Evolutionary conservation across 2,888 invertebrate species (phyloP).

Genomic region (Nomada ferruginata): DNA sequence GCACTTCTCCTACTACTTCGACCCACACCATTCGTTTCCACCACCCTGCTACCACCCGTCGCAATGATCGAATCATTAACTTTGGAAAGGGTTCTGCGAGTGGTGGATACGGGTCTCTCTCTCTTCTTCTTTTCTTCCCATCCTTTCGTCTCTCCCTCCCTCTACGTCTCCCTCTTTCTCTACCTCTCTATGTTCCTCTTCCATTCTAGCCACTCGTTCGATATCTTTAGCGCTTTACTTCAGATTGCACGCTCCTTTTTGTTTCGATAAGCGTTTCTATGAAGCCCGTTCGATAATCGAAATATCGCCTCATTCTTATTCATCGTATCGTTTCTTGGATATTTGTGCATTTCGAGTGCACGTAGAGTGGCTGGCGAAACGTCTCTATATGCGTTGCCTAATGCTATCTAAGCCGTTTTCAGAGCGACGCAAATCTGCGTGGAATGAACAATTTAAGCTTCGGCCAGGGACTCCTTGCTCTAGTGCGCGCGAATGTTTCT

Average conservation of each 20-base stretch:
- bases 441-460: no score
- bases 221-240: constrained; percentile 12
- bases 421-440: no score
- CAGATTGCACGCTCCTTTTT: constrained; percentile 1
- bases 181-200: no score
- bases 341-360: no score
- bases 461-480: no score
- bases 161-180: neutral
- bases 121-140: neutral
- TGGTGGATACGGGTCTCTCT: constrained; percentile 38
- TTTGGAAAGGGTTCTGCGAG: constrained; percentile 71
- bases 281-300: no score
- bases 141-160: neutral
- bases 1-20: constrained; percentile 74
- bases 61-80: constrained; percentile 74
- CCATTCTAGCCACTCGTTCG: neutral
- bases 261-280: neutral
- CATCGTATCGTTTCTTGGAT: no score
- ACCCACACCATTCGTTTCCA: constrained; percentile 75
- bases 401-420: no score
- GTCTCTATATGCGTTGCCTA: no score
- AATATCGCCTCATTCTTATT: no score
- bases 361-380: no score
- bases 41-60: constrained; percentile 73
- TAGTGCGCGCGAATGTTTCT: no score